These are phyloP conservation scores for Bombus superbus DNA, from an alignment of 1,140 invertebrate genomes.

Conservation along the genomic window DNA sequence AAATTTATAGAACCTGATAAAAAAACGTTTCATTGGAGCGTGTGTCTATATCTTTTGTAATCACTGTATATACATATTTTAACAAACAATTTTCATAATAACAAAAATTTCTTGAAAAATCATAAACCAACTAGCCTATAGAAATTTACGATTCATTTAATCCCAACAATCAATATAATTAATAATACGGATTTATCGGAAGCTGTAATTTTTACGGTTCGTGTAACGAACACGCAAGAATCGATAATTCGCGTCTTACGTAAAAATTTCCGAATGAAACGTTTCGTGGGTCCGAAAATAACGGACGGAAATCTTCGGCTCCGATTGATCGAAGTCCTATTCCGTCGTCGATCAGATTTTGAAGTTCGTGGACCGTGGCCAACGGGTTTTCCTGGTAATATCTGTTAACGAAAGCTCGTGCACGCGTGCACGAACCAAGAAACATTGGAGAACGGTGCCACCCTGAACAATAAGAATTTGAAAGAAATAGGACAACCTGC, in stretches of 20 bases:
- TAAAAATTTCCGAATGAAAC: background rate
- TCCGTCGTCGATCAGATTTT: conserved; percentile 24
- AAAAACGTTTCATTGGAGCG: too few relatives aligned
- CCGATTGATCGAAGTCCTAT: background rate
- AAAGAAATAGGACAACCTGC: background rate
- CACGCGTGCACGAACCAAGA: background rate
- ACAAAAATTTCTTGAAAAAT: background rate
- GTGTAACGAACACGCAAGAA: background rate
- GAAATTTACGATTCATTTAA: background rate
- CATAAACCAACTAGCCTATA: background rate
- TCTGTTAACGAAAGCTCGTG: background rate
- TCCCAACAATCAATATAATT: background rate
- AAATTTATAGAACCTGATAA: too few relatives aligned
- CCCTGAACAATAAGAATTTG: background rate
- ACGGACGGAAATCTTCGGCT: background rate
- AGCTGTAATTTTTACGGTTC: background rate
- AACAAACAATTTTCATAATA: too few relatives aligned
- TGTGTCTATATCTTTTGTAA: too few relatives aligned
- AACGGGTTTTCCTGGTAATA: background rate
- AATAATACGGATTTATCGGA: background rate
- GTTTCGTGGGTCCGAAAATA: background rate
- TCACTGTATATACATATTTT: too few relatives aligned
- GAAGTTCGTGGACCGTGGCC: conserved; percentile 51
- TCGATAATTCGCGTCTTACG: background rate
- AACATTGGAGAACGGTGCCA: background rate